These are phyloP conservation scores for Ginglymostoma cirratum DNA, from an alignment of 2,113 vertebrate species.

Conservation along the genomic window DNA sequence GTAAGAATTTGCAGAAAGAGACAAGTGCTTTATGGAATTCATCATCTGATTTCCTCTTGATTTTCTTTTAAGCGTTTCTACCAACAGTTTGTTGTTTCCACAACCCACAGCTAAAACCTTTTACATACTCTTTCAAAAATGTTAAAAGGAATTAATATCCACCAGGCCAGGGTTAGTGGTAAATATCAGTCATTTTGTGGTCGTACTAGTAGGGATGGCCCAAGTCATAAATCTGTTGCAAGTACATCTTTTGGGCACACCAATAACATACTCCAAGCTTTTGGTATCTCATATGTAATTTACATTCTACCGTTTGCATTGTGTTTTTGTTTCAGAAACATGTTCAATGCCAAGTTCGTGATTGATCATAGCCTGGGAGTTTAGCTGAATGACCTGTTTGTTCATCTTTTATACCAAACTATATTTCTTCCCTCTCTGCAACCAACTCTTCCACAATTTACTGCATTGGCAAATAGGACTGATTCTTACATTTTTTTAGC, in stretches of 20 bases:
- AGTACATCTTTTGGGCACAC: background rate
- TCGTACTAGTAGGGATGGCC: background rate
- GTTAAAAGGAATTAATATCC: background rate
- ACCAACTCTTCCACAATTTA: background rate
- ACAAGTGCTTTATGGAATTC: background rate
- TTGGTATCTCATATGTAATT: background rate
- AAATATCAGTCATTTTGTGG: background rate
- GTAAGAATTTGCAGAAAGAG: background rate
- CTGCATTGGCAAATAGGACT: background rate
- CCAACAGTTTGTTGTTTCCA: background rate
- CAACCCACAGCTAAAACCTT: background rate
- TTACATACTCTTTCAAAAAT: background rate
- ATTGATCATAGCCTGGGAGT: background rate
- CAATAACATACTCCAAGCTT: background rate
- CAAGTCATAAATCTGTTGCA: background rate
- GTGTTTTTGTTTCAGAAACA: background rate
- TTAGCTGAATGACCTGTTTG: background rate
- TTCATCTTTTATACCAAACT: background rate
- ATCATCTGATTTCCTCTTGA: background rate
- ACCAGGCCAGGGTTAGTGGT: background rate
- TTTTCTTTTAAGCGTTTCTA: background rate
- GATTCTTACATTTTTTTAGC: too few relatives aligned
- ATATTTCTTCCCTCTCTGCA: background rate
- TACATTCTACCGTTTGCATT: background rate
- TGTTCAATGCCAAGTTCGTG: background rate